A percentile compares a stretch with the other conserved stretches of the same genome.
phyloP scores from a whole-genome alignment of 1,140 invertebrate species.

The Plectus sambesii region DNA sequence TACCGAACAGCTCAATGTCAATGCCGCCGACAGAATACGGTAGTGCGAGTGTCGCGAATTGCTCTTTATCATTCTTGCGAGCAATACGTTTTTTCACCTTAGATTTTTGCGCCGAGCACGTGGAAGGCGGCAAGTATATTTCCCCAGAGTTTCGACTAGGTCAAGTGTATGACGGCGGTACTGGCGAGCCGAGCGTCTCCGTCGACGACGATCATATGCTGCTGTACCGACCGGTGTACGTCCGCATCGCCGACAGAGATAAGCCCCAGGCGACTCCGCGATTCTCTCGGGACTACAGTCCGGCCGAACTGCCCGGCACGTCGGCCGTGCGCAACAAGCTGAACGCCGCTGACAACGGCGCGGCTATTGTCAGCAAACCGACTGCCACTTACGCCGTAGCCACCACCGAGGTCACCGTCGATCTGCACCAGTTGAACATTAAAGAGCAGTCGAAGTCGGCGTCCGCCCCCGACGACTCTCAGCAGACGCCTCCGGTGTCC shows the following conservation, averaged over 20 bases:
- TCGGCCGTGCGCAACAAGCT: too few relatives aligned
- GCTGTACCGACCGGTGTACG: conserved; percentile 40
- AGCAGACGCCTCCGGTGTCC: too few relatives aligned
- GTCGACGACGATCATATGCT: conserved; percentile 31
- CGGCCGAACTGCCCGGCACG: too few relatives aligned
- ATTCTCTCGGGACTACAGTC: too few relatives aligned
- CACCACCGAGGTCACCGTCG: too few relatives aligned
- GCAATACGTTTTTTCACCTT: background rate
- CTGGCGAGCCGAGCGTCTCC: conserved; percentile 13
- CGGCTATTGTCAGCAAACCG: too few relatives aligned
- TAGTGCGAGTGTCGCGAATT: conserved; percentile 45
- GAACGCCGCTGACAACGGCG: too few relatives aligned
- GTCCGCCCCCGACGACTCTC: too few relatives aligned
- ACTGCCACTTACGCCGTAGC: too few relatives aligned
- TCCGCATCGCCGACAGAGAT: conserved; percentile 34
- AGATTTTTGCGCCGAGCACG: conserved; percentile 50
- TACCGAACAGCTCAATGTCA: conserved; percentile 58
- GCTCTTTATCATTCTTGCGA: conserved; percentile 5
- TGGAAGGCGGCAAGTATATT: conserved; percentile 68
- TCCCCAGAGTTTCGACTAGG: conserved; percentile 68
- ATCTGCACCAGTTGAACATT: too few relatives aligned
- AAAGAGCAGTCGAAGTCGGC: too few relatives aligned
- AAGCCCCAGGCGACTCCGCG: too few relatives aligned
- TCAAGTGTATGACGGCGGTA: conserved; percentile 66
- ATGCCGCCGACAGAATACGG: conserved; percentile 61